These are phyloP conservation scores for Nyctibius grandis DNA, from an alignment of 2,797 vertebrate genomes.

Conservation along the genomic window DNA sequence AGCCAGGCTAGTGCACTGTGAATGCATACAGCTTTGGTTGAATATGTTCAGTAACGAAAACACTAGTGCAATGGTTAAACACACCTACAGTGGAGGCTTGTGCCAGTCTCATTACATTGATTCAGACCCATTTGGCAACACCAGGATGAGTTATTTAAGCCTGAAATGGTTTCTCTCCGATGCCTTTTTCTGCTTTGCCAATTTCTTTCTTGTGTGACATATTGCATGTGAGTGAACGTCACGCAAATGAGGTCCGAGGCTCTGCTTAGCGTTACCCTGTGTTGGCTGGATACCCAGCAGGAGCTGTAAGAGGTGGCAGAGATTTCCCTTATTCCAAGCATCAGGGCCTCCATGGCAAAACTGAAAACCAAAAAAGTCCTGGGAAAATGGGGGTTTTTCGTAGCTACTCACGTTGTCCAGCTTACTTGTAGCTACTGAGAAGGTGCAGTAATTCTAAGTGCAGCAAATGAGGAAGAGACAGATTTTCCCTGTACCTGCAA, in stretches of 20 bases:
- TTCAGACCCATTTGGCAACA: background rate
- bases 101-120: background rate
- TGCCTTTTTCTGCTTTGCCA: background rate
- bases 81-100: background rate
- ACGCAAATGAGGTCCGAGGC: background rate
- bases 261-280: background rate
- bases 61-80: background rate
- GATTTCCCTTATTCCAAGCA: background rate
- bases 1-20: background rate
- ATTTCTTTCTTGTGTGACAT: background rate
- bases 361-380: background rate
- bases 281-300: background rate
- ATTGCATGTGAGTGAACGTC: background rate
- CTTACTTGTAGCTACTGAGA: background rate
- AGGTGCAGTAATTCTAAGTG: background rate
- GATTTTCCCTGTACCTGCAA: background rate
- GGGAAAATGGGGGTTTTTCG: background rate
- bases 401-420: background rate
- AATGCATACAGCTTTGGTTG: background rate
- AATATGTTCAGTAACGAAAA: background rate
- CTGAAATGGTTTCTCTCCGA: background rate
- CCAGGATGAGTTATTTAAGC: background rate
- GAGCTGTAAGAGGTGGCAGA: background rate
- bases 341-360: background rate
- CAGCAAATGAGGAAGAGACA: background rate